A percentile compares a stretch with the other conserved stretches of the same genome.
These are phyloP conservation scores for Cryptophagus acutangulus DNA, from an alignment of 2,888 invertebrate species.

Conservation along the genomic window DNA sequence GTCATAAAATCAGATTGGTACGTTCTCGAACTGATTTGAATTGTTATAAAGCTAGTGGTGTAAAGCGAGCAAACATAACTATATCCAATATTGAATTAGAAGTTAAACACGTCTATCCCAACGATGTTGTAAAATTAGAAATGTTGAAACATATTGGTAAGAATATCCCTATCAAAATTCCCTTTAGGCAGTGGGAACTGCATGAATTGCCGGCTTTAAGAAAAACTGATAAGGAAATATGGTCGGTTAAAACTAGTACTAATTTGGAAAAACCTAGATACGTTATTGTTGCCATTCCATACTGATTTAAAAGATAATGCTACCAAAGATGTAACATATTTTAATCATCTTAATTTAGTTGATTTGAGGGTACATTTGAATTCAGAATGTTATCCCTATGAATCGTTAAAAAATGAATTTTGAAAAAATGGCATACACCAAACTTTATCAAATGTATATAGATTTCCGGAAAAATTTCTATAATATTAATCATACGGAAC, in stretches of 20 bases:
- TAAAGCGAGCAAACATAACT: conserved; percentile 5
- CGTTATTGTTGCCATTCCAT: conserved; percentile 17
- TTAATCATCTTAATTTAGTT: conserved; percentile 11
- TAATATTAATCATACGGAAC: too few species aligned
- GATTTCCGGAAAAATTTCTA: too few species aligned
- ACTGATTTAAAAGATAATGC: conserved; percentile 4
- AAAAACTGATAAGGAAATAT: conserved; percentile 14
- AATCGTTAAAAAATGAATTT: too few species aligned
- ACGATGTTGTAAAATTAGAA: conserved; percentile 16
- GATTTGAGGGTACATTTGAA: conserved; percentile 1
- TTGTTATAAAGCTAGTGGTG: conserved; percentile 2
- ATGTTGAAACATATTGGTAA: conserved; percentile 14
- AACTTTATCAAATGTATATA: too few species aligned
- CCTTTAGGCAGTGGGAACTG: conserved; percentile 20
- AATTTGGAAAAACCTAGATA: conserved; percentile 16
- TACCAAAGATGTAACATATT: conserved; percentile 9
- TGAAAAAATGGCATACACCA: too few species aligned
- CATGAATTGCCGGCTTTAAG: conserved; percentile 17
- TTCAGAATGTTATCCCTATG: conserved; percentile 1
- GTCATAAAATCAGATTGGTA: too few species aligned
- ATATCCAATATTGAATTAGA: conserved; percentile 15
- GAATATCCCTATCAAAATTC: conserved; percentile 15
- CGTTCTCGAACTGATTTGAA: too few species aligned
- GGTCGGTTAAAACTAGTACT: conserved; percentile 17
- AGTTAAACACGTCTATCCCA: conserved; percentile 16